Percentiles rank a stretch among this genome's conserved stretches.
Evolutionary conservation across 2,888 invertebrate genomes (phyloP).

Genomic region (Eupithecia vulgata): DNA sequence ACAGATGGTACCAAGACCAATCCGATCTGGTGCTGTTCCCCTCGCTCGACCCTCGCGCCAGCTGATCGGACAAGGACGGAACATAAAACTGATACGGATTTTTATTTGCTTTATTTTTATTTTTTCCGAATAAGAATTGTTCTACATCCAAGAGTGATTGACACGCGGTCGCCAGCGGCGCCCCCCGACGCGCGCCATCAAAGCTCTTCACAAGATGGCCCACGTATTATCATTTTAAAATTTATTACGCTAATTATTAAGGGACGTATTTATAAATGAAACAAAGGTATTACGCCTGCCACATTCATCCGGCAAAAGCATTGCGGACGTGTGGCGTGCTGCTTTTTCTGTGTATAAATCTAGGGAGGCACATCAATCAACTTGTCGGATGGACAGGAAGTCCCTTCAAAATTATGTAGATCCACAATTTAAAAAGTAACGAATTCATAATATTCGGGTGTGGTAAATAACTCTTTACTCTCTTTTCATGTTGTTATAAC

Average conservation of each 20-base stretch:
- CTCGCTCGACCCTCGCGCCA: slow-evolving; percentile 54
- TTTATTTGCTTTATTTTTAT: slow-evolving; percentile 68
- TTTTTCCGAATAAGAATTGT: slow-evolving; percentile 81
- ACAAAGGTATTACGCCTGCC: slow-evolving; percentile 77
- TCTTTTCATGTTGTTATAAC: slow-evolving; percentile 51
- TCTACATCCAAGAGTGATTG: slow-evolving; percentile 82
- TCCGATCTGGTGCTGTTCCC: slow-evolving; percentile 70
- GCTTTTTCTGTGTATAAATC: slow-evolving; percentile 79
- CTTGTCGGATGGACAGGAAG: slow-evolving; percentile 80
- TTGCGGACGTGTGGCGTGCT: slow-evolving; percentile 76
- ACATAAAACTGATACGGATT: slow-evolving; percentile 78
- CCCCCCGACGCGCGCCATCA: slow-evolving; percentile 74
- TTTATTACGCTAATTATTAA: slow-evolving; percentile 84
- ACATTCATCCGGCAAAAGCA: slow-evolving; percentile 73
- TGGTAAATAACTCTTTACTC: slow-evolving; percentile 68
- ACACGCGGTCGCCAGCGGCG: slow-evolving; percentile 80
- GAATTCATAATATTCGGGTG: slow-evolving; percentile 72
- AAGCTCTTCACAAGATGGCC: slow-evolving; percentile 80
- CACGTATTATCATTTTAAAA: slow-evolving; percentile 82
- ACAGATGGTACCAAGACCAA: slow-evolving; percentile 82
- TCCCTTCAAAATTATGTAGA: slow-evolving; percentile 80
- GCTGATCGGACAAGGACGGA: slow-evolving; percentile 63
- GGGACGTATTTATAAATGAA: slow-evolving; percentile 80
- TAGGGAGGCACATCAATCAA: slow-evolving; percentile 82
- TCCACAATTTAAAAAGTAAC: slow-evolving; percentile 80